Evolutionary conservation across 2,797 vertebrate species (phyloP), one percentile per base, ranked within the genome.

Genomic region (Tiaroga cobitis): DNA sequence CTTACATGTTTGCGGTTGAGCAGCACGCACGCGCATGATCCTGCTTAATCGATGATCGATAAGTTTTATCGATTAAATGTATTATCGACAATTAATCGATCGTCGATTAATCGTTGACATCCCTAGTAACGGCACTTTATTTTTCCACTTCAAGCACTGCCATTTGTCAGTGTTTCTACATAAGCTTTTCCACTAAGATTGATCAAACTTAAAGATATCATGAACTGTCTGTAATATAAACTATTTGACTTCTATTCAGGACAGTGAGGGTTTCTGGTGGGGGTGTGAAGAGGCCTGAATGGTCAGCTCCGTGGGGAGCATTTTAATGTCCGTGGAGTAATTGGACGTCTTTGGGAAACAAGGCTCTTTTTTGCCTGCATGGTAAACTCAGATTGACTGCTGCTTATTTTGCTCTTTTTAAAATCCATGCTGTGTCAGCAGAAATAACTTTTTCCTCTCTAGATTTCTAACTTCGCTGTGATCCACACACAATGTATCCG

Each of bases 371-470:
- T 75, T 86, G 85, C 86, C 76, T 76, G 21, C 72, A 68, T 54
- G 80, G 81, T 69, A 74, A 88, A 84, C 72, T 46, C 32, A 56
- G 75, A 51, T 76, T 82, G 83, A 89, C n/a, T n/a, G n/a, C n/a
- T n/a, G n/a, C n/a, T n/a, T n/a, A n/a, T n/a, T n/a, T n/a, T n/a
- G n/a, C n/a, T n/a, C n/a, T n/a, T n/a, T n/a, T n/a, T n/a, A n/a
- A n/a, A n/a, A n/a, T n/a, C n/a, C n/a, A n/a, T n/a, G n/a, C 80
- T 76, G 26, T 54, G 15, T 87, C 87, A 89, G 84, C 81, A 84
- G 39, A 82, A 83, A 77, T 80, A 3, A n/a, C 11, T 29, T 29
- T 69, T 76, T 39, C 59, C 65, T 39, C 39, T 26, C 16, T 39
- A n/a, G 32, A 65, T 79, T 83, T 73, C 21, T 26, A 79, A 67